phyloP scores from a whole-genome alignment of 2,888 invertebrate genomes.

The Lithophane socia region DNA sequence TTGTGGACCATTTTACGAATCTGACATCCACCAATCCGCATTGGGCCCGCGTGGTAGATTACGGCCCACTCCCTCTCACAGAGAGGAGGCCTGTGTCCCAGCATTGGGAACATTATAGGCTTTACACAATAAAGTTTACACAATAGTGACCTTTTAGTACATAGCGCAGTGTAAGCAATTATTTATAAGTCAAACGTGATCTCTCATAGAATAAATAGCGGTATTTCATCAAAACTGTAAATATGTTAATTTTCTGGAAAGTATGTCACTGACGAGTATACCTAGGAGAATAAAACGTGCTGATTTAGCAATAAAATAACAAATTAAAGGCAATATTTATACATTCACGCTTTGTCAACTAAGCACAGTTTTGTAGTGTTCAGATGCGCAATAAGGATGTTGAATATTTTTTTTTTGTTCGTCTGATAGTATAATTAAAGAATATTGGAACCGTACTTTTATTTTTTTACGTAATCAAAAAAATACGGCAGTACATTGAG shows the following conservation, averaged over 20 bases:
- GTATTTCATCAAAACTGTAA: constrained; percentile 32
- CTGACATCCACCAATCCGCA: not conserved
- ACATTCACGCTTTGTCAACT: not conserved
- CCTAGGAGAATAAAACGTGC: not conserved
- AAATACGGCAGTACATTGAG: too few relatives aligned
- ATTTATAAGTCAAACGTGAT: constrained; percentile 25
- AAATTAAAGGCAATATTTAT: constrained; percentile 1
- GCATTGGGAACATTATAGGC: not conserved
- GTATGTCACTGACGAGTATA: constrained; percentile 11
- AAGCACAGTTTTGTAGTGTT: not conserved
- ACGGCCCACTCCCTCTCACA: not conserved
- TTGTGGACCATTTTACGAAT: too few relatives aligned
- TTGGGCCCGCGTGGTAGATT: not conserved
- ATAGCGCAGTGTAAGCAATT: constrained; percentile 18
- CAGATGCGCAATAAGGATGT: not conserved
- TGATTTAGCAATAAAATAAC: not conserved
- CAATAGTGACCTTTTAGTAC: not conserved
- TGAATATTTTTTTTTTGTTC: too few relatives aligned
- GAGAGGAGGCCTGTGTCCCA: not conserved
- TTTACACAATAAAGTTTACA: not conserved
- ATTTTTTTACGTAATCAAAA: too few relatives aligned
- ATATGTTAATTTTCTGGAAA: constrained; percentile 16
- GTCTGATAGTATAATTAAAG: too few relatives aligned
- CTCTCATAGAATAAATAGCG: constrained; percentile 14
- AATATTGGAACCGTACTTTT: too few relatives aligned